Percentiles rank a stretch among this genome's conserved stretches.
phyloP scores from a whole-genome alignment of 2,113 vertebrate species.

The Morphnarchus princeps region DNA sequence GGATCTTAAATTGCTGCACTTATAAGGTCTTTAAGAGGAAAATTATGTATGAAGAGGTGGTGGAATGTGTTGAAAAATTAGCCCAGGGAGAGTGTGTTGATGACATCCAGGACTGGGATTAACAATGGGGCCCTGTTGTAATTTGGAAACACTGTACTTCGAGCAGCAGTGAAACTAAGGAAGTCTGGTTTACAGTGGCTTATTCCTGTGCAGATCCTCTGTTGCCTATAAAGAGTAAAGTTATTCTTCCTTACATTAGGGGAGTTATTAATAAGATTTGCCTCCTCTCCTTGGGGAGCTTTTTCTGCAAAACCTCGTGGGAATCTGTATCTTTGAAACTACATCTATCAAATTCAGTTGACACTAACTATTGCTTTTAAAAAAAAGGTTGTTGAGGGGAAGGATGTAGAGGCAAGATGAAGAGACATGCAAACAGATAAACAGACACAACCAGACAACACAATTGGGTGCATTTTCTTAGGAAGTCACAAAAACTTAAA shows the following conservation, averaged over 20 bases:
- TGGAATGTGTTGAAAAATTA: slow-evolving; percentile 15
- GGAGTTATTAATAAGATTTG: background rate
- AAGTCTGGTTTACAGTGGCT: background rate
- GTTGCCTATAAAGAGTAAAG: background rate
- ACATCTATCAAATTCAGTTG: background rate
- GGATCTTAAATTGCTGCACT: background rate
- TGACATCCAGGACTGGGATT: background rate
- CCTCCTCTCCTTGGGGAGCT: too few species aligned
- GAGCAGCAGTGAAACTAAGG: background rate
- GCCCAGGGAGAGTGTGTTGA: background rate
- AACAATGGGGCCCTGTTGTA: background rate
- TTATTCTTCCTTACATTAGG: background rate
- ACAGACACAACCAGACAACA: background rate
- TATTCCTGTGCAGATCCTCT: background rate
- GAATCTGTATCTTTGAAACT: background rate
- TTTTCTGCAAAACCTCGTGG: background rate
- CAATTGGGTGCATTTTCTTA: background rate
- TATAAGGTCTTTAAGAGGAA: background rate
- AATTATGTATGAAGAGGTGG: background rate
- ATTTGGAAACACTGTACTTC: background rate
- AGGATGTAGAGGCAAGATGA: background rate
- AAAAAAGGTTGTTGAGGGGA: background rate
- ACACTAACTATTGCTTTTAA: background rate
- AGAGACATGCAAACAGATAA: background rate
- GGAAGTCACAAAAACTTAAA: background rate